phyloP scores from a whole-genome alignment of 2,888 invertebrate genomes.

The Lacanobia wlatinum region DNA sequence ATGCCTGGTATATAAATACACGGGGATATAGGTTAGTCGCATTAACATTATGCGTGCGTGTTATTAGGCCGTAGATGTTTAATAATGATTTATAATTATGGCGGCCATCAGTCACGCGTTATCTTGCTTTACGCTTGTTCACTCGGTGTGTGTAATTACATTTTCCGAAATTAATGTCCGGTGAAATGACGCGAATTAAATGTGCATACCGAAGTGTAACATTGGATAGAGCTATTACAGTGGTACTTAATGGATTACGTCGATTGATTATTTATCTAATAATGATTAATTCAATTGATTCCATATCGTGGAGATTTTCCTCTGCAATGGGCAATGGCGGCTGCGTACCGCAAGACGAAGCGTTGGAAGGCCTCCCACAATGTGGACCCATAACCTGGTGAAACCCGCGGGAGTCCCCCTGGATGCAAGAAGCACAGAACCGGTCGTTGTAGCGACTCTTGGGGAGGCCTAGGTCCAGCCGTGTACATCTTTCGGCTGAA shows the following conservation, averaged over 20 bases:
- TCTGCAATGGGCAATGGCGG: too few species aligned
- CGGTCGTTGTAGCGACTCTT: too few species aligned
- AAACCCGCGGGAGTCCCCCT: too few species aligned
- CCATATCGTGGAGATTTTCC: not conserved
- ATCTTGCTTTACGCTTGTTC: conserved; percentile 61
- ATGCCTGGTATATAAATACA: conserved; percentile 51
- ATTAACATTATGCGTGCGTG: conserved; percentile 44
- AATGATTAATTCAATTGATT: not conserved
- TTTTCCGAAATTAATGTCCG: conserved; percentile 64
- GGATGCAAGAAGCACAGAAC: too few species aligned
- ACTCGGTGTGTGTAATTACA: conserved; percentile 61
- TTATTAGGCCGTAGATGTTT: conserved; percentile 51
- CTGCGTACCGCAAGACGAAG: too few species aligned
- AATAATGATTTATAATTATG: conserved; percentile 67
- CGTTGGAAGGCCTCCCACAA: too few species aligned
- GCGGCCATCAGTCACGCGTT: conserved; percentile 60
- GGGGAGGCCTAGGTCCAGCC: not conserved
- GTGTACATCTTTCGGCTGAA: not conserved
- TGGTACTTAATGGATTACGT: not conserved
- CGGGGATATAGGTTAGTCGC: conserved; percentile 28
- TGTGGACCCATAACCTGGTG: too few species aligned
- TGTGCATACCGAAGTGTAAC: conserved; percentile 35
- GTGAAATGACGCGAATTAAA: conserved; percentile 51
- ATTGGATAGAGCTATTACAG: conserved; percentile 3
- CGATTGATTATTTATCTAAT: conserved; percentile 1